Conservation (phyloP, 2,888 invertebrate species). For the Petrophora chlorosata region DNA sequence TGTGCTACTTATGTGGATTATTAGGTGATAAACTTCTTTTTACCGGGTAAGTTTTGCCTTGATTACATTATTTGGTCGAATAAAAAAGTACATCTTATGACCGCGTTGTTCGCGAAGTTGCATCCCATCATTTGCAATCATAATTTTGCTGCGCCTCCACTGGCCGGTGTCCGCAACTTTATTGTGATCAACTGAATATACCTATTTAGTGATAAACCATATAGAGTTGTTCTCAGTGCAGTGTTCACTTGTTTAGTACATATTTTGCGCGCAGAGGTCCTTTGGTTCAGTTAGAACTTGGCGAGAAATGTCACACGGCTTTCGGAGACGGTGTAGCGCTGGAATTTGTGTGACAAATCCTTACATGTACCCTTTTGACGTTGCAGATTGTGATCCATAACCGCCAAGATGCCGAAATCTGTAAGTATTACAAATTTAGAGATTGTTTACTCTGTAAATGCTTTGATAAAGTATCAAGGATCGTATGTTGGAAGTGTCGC, state of each 20-base stretch:
- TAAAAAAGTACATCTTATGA: neutral
- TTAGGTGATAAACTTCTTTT: conserved; percentile 81
- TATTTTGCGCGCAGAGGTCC: conserved; percentile 34
- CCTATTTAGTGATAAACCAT: conserved; percentile 56
- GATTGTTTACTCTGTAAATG: conserved; percentile 32
- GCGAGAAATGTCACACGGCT: conserved; percentile 55
- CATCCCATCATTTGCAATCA: conserved; percentile 40
- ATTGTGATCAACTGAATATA: conserved; percentile 52
- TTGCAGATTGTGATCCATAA: conserved; percentile 80
- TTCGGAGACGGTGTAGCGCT: conserved; percentile 49
- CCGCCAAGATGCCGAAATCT: conserved; percentile 86
- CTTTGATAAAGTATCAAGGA: conserved; percentile 5
- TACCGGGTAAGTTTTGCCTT: conserved; percentile 64
- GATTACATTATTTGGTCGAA: neutral
- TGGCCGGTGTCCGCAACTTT: conserved; percentile 71
- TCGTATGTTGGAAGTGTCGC: conserved; percentile 14
- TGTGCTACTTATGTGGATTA: conserved; percentile 84
- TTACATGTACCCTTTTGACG: conserved; percentile 52
- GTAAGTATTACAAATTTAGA: conserved; percentile 68
- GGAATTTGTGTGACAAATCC: conserved; percentile 52
- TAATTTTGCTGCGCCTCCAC: conserved; percentile 53
- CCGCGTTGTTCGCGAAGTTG: no score
- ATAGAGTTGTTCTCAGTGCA: conserved; percentile 38
- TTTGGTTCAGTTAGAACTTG: conserved; percentile 52
- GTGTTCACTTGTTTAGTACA: conserved; percentile 33